These are phyloP conservation scores for Lytechinus variegatus DNA, from an alignment of 35 echinoderm and acorn worm genomes.

Conservation along the genomic window DNA sequence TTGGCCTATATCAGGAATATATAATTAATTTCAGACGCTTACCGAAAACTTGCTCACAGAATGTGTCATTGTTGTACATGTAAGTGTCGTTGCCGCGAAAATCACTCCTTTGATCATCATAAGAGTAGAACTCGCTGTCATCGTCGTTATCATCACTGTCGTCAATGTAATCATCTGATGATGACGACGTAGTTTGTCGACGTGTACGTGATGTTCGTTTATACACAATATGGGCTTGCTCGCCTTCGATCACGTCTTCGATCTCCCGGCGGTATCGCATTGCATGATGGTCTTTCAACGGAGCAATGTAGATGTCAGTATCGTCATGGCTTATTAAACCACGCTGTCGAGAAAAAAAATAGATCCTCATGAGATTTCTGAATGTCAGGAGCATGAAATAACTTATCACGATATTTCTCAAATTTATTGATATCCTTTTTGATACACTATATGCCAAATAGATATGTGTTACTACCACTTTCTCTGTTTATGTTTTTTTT, in stretches of 20 bases:
- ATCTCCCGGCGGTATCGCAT: neutral
- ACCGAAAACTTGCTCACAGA: neutral
- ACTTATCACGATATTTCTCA: too few relatives aligned
- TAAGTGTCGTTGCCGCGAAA: neutral
- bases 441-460: too few relatives aligned
- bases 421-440: too few relatives aligned
- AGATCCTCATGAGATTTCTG: too few relatives aligned
- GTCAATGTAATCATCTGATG: neutral
- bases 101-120: neutral
- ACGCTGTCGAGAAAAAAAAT: neutral
- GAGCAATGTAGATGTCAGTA: neutral
- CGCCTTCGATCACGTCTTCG: neutral
- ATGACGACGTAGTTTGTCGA: neutral
- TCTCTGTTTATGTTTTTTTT: too few relatives aligned
- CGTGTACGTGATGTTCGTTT: neutral
- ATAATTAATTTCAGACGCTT: neutral
- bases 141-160: neutral
- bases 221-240: constrained; percentile 15
- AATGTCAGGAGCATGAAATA: too few relatives aligned
- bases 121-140: neutral
- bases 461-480: too few relatives aligned
- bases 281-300: constrained; percentile 44
- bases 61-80: neutral
- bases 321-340: constrained; percentile 30
- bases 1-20: too few relatives aligned